Conservation (phyloP, 37 sponge, comb jelly and placozoan species). For the Halichondria panicea region DNA sequence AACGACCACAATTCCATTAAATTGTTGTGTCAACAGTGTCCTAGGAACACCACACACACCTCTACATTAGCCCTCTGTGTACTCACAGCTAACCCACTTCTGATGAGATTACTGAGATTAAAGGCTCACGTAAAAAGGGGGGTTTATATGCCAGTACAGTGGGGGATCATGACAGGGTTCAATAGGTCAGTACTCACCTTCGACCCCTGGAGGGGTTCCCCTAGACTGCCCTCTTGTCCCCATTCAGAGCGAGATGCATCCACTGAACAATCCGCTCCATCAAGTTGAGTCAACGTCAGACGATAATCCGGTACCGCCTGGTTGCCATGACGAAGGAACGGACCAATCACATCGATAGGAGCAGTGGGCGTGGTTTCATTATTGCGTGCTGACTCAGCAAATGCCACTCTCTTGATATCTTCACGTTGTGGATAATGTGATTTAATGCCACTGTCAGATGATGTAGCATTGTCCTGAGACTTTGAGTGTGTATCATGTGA, state of each 20-base stretch:
- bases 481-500: neutral
- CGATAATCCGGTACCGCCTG: constrained; percentile 16
- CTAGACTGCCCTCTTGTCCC: constrained; percentile 8
- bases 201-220: neutral
- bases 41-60: too few species aligned
- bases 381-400: constrained; percentile 20
- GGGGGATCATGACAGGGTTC: too few species aligned
- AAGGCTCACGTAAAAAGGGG: too few species aligned
- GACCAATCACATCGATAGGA: neutral
- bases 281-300: constrained; percentile 26
- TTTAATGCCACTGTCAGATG: neutral
- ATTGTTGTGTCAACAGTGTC: too few species aligned
- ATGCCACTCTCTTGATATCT: constrained; percentile 39
- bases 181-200: too few species aligned
- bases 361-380: neutral
- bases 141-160: too few species aligned
- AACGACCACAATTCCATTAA: too few species aligned
- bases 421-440: too few species aligned
- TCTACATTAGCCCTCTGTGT: too few species aligned
- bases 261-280: constrained; percentile 31
- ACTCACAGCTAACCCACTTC: too few species aligned
- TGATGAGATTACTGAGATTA: too few species aligned
- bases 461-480: neutral
- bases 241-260: constrained; percentile 16
- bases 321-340: neutral